Evolutionary conservation across 1,140 invertebrate genomes (phyloP).

Genomic region (Heterodera carotae): DNA sequence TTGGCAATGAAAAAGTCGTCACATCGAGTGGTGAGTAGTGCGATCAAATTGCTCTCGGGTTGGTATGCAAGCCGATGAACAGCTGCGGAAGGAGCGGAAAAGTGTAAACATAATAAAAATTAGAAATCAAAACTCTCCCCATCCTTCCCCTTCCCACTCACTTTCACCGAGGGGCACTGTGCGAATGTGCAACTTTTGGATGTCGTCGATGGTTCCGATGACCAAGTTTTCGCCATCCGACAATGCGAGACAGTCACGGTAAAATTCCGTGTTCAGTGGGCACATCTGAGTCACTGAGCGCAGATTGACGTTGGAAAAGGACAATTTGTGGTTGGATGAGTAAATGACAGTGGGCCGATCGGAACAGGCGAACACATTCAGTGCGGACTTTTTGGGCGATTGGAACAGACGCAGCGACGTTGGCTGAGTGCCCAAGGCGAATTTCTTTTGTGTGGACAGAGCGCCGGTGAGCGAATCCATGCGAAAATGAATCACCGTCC

Average conservation of each 20-base stretch:
- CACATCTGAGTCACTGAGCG: constrained; percentile 99
- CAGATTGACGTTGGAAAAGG: constrained; percentile 98
- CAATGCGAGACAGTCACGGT: constrained; percentile 76
- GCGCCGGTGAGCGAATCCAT: constrained; percentile 45
- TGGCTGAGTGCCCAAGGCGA: constrained; percentile 88
- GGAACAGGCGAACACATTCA: constrained; percentile 97
- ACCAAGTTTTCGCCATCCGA: constrained; percentile 81
- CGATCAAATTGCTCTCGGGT: constrained; percentile 88
- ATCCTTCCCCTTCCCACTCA: not conserved
- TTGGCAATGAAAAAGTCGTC: constrained; percentile 65
- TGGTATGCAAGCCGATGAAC: constrained; percentile 75
- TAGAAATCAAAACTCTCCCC: not conserved
- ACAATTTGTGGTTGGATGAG: constrained; percentile 95
- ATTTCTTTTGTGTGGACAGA: constrained; percentile 68
- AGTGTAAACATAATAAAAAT: not conserved
- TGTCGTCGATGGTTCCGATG: constrained; percentile 76
- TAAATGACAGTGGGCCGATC: constrained; percentile 98
- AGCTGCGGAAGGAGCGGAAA: not conserved
- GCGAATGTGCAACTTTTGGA: constrained; percentile 62
- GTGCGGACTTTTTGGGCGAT: constrained; percentile 73
- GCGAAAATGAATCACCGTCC: constrained; percentile 92
- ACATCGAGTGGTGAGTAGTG: constrained; percentile 83
- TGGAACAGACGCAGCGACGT: constrained; percentile 87
- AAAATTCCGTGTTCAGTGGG: constrained; percentile 76
- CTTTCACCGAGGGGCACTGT: constrained; percentile 91